Base-by-base conservation (phyloP, 2,888 invertebrate genomes). In the Fragum fragum region DNA sequence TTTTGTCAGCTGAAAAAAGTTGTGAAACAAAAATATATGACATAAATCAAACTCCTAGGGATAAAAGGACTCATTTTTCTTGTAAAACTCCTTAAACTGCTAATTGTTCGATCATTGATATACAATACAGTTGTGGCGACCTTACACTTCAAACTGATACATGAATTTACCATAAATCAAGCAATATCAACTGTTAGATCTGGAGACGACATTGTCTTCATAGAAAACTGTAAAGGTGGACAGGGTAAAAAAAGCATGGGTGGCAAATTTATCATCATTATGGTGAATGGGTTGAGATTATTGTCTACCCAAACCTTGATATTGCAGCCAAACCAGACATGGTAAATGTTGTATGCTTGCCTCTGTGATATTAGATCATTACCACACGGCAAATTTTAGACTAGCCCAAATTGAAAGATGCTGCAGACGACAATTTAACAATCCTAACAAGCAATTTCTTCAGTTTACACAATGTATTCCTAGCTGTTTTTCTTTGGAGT, bases 111-210 rank as follows among this genome's bases (percentile, higher is more conserved):
- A 66, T 26, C 42, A 42, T n/a, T 66, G 66, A 66, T 66, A 66
- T 39, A 42, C 36, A 42, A 66, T 66, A 66, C 42, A 66, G 66
- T 66, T 66, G 42, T 42, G 14, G 66, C 66, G 42, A 66, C 66
- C 66, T 66, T 66, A 42, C 66, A 42, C 66, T 66, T 66, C 66
- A 66, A 14, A 42, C 42, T 66, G 21, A 42, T 66, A 42, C 39
- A n/a, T 21, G 23, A 66, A 66, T 23, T 42, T 0, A n/a, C 28
- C 11, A 23, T 66, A 66, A 66, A 66, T 66, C 66, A 66, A 32
- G 2, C 23, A 36, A 21, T 66, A 66, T 66, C 66, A 26, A 42
- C 36, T 16, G n/a, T 26, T 21, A 42, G 42, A 66, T 47, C 47
- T 47, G 47, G 47, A 9, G 14, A 47, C 47, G n/a, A 47, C 14